Base-by-base conservation (phyloP, 2,113 vertebrate genomes). In the Neolamprologus sp. region DNA sequence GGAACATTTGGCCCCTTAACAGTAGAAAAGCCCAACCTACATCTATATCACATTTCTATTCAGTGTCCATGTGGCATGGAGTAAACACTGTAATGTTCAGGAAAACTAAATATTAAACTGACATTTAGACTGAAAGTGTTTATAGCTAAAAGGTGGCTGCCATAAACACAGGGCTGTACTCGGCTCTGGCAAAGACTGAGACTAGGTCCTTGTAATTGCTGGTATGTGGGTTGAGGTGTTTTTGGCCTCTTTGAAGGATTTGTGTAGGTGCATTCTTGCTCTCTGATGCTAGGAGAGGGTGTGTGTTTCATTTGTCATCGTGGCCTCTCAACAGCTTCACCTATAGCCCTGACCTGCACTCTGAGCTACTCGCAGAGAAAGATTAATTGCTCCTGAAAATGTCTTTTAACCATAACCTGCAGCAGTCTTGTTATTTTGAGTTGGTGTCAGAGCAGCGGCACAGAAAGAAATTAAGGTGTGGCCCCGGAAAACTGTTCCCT, bases 191-290 rank as follows among this genome's bases (percentile, higher is more conserved):
- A 54, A 71, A 81, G 45, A 33, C 17, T 87, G 65, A 17, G 26
- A 12, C 71, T n/a, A 60, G 80, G 84, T 81, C 79, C 82, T 49
- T 73, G 51, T 85, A 26, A 83, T 37, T 65, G 82, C 65, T 54
- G 80, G 65, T 79, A 81, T 84, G 68, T 71, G 85, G 86, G 86
- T 84, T 54, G 83, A 87, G 88, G 90, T 68, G 45, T 21, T 73
- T 45, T 57, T 87, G 49, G 63, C 78, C 65, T 89, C 75, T 87
- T 85, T 81, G 82, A 87, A 85, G 80, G 80, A 54, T 55, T 54
- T 87, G 75, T 88, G 83, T 84, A 21, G 21, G 53, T 49, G 45
- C 71, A 13, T 78, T 78, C 71, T 78, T 47, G 42, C 71, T 47
- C 71, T 49, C 23, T 30, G 23, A 28, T 28, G 71, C 79, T 28